A percentile compares a stretch with the other conserved stretches of the same genome.
These are phyloP conservation scores for Anomalospiza imberbis DNA, from an alignment of 2,797 vertebrate genomes.

Conservation along the genomic window DNA sequence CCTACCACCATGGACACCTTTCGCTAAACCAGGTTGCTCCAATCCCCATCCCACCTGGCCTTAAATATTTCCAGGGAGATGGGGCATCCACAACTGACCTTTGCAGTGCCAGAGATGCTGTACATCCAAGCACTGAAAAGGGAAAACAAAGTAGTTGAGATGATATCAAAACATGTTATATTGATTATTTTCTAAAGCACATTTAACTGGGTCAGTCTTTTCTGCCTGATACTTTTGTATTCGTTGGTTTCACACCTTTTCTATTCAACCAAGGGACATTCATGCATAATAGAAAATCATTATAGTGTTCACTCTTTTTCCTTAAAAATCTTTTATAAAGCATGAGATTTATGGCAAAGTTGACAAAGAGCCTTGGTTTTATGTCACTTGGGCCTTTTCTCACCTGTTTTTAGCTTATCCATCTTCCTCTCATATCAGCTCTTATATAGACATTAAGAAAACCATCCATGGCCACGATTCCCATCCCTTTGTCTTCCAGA, in stretches of 20 bases:
- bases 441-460: neutral
- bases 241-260: neutral
- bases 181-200: neutral
- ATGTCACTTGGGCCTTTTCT: neutral
- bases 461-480: neutral
- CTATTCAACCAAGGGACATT: neutral
- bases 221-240: neutral
- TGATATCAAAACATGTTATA: too few species aligned
- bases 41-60: neutral
- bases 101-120: neutral
- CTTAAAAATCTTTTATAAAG: neutral
- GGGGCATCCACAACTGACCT: neutral
- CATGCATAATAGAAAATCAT: neutral
- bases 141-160: neutral
- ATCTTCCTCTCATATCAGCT: neutral
- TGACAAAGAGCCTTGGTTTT: neutral
- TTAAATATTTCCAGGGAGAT: neutral
- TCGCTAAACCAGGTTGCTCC: neutral
- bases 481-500: neutral
- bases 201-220: neutral
- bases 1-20: neutral
- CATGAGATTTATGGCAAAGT: neutral
- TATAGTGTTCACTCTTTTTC: neutral
- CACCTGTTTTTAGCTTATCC: neutral
- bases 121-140: neutral